Evolutionary conservation across 2,113 vertebrate genomes (phyloP).

Genomic region (Chaetops frenatus): DNA sequence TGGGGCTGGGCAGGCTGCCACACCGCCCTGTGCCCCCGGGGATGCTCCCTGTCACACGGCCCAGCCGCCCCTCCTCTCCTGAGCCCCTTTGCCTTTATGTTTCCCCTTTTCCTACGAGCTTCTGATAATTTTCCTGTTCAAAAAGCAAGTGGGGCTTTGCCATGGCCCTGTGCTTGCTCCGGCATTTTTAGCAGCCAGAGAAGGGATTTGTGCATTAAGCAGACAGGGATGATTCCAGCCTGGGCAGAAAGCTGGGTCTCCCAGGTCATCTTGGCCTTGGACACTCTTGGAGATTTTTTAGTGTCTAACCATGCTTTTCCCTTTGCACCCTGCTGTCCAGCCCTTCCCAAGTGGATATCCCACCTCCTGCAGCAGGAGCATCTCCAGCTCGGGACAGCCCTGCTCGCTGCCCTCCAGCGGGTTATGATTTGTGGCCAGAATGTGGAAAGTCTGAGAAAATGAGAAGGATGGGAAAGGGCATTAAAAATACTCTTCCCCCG

Average conservation of each 20-base stretch:
- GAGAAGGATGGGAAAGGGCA: background rate
- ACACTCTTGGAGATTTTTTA: background rate
- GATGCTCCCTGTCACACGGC: background rate
- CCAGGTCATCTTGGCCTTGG: accelerated
- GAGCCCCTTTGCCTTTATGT: background rate
- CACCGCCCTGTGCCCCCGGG: background rate
- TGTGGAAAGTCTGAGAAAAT: background rate
- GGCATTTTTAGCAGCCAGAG: background rate
- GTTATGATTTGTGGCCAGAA: background rate
- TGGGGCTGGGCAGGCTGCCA: slow-evolving; percentile 22
- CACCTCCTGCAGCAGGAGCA: background rate
- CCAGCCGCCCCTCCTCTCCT: background rate
- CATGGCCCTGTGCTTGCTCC: accelerated
- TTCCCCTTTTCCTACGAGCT: background rate
- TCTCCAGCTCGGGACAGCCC: background rate
- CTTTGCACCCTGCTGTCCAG: background rate
- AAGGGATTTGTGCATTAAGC: background rate
- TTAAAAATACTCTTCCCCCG: background rate
- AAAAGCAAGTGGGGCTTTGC: background rate
- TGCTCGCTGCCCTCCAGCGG: accelerated
- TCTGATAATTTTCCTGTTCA: background rate
- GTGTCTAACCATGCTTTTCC: background rate
- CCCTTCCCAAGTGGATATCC: accelerated
- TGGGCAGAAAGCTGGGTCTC: accelerated
- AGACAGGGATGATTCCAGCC: background rate